These are phyloP conservation scores for Pediacus dermestoides DNA, from an alignment of 2,888 invertebrate genomes.

Conservation along the genomic window DNA sequence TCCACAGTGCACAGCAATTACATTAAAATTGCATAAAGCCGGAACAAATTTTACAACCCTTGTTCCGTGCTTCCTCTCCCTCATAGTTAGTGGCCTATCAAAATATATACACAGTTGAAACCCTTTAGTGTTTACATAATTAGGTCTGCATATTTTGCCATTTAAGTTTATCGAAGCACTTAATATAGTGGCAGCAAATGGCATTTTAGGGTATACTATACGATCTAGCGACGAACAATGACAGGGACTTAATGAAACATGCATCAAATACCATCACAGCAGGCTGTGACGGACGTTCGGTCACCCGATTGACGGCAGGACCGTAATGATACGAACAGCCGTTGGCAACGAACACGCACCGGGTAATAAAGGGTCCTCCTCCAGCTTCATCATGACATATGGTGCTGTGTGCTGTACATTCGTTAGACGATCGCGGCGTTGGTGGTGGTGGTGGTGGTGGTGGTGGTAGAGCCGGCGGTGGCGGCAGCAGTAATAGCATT, in stretches of 20 bases:
- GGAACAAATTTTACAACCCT: too few species aligned
- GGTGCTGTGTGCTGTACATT: too few species aligned
- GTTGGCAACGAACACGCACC: conserved; percentile 9
- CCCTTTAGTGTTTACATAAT: conserved; percentile 13
- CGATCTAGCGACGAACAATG: conserved; percentile 15
- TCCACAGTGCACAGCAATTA: too few species aligned
- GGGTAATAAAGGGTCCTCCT: conserved; percentile 5
- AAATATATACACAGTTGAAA: too few species aligned
- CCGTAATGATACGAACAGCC: conserved; percentile 20
- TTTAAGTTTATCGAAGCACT: conserved; percentile 17
- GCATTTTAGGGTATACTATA: conserved; percentile 9
- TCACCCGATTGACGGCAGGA: conserved; percentile 19
- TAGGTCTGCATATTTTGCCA: conserved; percentile 10
- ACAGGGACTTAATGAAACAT: conserved; percentile 27
- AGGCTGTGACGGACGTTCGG: conserved; percentile 25
- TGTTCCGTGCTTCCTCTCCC: too few species aligned
- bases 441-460: too few species aligned
- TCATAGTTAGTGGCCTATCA: too few species aligned
- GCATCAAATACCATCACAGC: conserved; percentile 25
- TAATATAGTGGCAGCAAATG: conserved; percentile 12
- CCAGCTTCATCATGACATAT: conserved; percentile 6
- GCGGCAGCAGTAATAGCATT: too few species aligned
- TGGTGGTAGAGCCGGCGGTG: too few species aligned
- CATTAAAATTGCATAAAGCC: too few species aligned
- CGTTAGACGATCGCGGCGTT: too few species aligned